Evolutionary conservation across 2,888 invertebrate species (phyloP).

Genomic region (Tuta absoluta): DNA sequence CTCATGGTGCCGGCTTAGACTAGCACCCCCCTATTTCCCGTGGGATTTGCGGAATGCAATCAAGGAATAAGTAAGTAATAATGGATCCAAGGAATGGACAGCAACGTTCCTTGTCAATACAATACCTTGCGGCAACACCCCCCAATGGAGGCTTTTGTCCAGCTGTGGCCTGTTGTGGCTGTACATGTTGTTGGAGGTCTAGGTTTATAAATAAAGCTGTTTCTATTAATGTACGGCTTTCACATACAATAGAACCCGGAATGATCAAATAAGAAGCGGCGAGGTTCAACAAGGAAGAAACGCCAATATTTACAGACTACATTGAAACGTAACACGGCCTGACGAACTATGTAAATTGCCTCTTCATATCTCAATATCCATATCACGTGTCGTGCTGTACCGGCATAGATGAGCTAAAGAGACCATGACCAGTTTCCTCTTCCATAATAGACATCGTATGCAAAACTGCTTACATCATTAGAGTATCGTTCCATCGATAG

Average conservation of each 20-base stretch:
- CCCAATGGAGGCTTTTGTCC: no score
- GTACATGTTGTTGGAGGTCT: not conserved
- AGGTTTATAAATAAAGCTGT: not conserved
- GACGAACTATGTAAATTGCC: not conserved
- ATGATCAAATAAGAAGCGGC: not conserved
- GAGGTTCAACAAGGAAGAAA: not conserved
- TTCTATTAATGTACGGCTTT: not conserved
- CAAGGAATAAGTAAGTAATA: no score
- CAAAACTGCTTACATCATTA: slow-evolving; percentile 30
- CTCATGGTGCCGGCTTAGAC: not conserved
- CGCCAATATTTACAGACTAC: not conserved
- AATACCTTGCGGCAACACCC: no score
- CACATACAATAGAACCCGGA: not conserved
- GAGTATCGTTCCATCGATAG: slow-evolving; percentile 31
- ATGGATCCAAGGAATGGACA: no score
- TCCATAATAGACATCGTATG: slow-evolving; percentile 9
- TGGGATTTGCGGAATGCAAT: no score
- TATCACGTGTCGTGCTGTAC: not conserved
- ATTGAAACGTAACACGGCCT: slow-evolving; percentile 1
- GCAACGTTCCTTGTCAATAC: no score
- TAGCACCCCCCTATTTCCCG: no score
- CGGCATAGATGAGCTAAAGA: slow-evolving; percentile 8
- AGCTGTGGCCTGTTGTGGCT: no score
- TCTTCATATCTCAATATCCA: not conserved
- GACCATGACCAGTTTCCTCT: slow-evolving; percentile 16